Evolutionary conservation across 2,888 invertebrate genomes (phyloP).

Genomic region (Catotricha subobsoleta): DNA sequence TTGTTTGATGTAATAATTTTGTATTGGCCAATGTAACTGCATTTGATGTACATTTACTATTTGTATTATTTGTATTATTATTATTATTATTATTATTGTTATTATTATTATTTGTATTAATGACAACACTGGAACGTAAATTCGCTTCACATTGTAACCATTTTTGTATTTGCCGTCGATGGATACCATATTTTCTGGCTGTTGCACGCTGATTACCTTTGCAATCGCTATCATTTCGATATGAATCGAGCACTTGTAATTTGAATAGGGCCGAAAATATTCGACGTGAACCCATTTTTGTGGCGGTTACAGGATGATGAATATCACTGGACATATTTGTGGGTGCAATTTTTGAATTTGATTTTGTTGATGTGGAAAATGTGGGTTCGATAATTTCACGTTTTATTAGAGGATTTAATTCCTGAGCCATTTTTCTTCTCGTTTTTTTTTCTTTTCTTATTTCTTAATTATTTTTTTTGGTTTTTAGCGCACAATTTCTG

Average conservation of each 20-base stretch:
- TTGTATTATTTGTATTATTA: conserved; percentile 1
- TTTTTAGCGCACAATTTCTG: too few species aligned
- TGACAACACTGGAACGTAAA: conserved; percentile 52
- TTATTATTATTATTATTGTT: conserved; percentile 4
- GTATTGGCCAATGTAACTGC: neutral
- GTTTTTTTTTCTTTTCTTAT: neutral
- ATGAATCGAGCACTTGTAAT: conserved; percentile 73
- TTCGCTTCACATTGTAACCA: conserved; percentile 75
- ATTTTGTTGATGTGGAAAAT: too few species aligned
- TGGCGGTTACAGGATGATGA: conserved; percentile 15
- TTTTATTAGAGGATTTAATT: conserved; percentile 35
- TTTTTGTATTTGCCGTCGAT: conserved; percentile 78
- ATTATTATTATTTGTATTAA: conserved; percentile 23
- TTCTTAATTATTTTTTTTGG: neutral
- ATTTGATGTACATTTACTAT: neutral
- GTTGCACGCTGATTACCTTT: conserved; percentile 80
- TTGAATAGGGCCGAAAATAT: conserved; percentile 82
- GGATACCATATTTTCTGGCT: conserved; percentile 77
- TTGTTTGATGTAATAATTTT: conserved; percentile 4
- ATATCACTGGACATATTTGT: conserved; percentile 15
- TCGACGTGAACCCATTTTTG: conserved; percentile 60
- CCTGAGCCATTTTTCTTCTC: conserved; percentile 38
- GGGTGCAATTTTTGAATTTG: too few species aligned
- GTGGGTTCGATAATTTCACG: too few species aligned
- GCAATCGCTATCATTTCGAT: conserved; percentile 69